These are phyloP conservation scores for Sphinx pinastri DNA, from an alignment of 2,888 invertebrate species.

Conservation along the genomic window DNA sequence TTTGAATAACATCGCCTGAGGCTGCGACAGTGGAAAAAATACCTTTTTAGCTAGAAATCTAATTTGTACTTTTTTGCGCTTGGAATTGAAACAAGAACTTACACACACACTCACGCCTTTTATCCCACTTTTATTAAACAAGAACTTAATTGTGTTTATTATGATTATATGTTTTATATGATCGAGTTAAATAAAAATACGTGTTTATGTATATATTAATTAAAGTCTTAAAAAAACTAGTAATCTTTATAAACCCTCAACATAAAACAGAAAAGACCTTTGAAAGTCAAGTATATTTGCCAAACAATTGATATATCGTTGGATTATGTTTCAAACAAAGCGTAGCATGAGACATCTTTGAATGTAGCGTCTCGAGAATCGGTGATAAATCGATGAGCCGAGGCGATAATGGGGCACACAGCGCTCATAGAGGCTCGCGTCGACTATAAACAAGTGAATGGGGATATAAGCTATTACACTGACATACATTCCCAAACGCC, in stretches of 20 bases:
- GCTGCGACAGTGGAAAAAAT: constrained; percentile 52
- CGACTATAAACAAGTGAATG: background rate
- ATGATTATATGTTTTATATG: background rate
- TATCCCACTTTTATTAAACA: too few relatives aligned
- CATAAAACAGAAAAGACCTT: background rate
- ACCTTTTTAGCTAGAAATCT: constrained; percentile 29
- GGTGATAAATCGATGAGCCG: background rate
- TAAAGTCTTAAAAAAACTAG: too few relatives aligned
- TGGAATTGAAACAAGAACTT: constrained; percentile 17
- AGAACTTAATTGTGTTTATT: constrained; percentile 9
- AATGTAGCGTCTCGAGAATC: background rate
- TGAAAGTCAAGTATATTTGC: too few relatives aligned
- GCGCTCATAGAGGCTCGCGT: background rate
- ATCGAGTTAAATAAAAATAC: background rate
- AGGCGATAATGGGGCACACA: background rate
- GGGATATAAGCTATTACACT: background rate
- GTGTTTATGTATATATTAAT: background rate
- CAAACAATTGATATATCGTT: too few relatives aligned
- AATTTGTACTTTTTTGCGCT: constrained; percentile 17
- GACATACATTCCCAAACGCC: too few relatives aligned
- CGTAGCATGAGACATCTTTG: background rate
- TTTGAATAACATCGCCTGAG: constrained; percentile 61
- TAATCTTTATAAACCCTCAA: background rate
- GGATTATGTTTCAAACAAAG: background rate
- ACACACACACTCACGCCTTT: too few relatives aligned